Percentiles rank a stretch among this genome's conserved stretches.
Conservation (phyloP, 2,113 vertebrate species). For the Ochotona curzoniae region DNA sequence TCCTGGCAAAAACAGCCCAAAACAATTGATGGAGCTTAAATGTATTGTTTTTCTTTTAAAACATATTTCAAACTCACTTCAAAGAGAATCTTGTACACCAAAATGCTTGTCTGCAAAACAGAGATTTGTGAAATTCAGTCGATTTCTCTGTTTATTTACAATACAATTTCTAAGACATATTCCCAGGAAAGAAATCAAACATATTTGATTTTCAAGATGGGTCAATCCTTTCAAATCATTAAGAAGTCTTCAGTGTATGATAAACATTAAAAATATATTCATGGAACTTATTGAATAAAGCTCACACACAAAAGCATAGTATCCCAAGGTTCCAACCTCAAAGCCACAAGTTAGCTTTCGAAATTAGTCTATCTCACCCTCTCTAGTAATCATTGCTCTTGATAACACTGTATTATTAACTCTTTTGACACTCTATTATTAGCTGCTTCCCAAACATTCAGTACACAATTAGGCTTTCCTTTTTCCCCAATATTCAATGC, state of each 20-base stretch:
- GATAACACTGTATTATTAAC: neutral
- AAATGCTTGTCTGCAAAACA: constrained; percentile 33
- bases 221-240: constrained; percentile 30
- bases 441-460: neutral
- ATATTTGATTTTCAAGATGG: neutral
- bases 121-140: constrained; percentile 9
- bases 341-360: neutral
- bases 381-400: neutral
- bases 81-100: neutral
- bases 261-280: constrained; percentile 3
- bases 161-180: neutral
- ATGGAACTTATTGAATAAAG: neutral
- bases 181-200: neutral
- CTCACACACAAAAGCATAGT: neutral
- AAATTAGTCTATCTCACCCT: neutral
- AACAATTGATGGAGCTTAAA: constrained; percentile 7
- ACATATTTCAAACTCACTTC: constrained; percentile 31
- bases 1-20: neutral
- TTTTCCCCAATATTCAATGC: neutral
- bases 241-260: constrained; percentile 9
- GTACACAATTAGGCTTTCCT: neutral
- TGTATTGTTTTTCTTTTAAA: constrained; percentile 16
- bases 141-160: neutral
- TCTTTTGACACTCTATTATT: neutral
- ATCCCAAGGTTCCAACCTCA: neutral